A percentile compares a stretch with the other conserved stretches of the same genome.
Conservation (phyloP, 2,888 invertebrate genomes). For the Gastrophysa polygoni region DNA sequence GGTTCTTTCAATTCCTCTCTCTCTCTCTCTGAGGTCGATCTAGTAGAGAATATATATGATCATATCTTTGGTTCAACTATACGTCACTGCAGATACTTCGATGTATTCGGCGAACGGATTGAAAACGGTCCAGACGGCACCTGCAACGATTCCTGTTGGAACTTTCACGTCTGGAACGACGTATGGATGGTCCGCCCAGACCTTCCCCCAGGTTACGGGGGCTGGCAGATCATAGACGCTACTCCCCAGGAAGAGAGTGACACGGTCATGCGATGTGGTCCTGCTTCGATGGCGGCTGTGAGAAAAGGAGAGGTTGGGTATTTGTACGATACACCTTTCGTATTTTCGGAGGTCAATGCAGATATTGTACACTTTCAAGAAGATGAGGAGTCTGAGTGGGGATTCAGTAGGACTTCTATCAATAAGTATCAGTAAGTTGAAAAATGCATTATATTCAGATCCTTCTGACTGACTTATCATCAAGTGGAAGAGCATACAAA, state of each 20-base stretch:
- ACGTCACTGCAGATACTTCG: slow-evolving; percentile 62
- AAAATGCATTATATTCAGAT: too few species aligned
- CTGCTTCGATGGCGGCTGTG: slow-evolving; percentile 72
- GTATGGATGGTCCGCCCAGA: slow-evolving; percentile 80
- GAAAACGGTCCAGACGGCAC: slow-evolving; percentile 72
- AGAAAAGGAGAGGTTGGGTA: slow-evolving; percentile 67
- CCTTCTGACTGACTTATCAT: too few species aligned
- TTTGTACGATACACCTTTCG: slow-evolving; percentile 75
- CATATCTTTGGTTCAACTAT: not conserved
- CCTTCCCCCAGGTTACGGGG: slow-evolving; percentile 71
- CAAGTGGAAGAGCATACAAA: too few species aligned
- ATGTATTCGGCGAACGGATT: slow-evolving; percentile 69
- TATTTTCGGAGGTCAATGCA: slow-evolving; percentile 79
- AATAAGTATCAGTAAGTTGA: slow-evolving; percentile 71
- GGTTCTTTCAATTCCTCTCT: too few species aligned
- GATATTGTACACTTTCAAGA: slow-evolving; percentile 79
- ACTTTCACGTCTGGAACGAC: slow-evolving; percentile 84
- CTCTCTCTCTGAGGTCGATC: too few species aligned
- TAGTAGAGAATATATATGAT: too few species aligned
- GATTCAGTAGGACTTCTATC: slow-evolving; percentile 71
- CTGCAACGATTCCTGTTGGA: slow-evolving; percentile 75
- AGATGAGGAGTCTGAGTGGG: slow-evolving; percentile 68
- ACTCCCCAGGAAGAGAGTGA: slow-evolving; percentile 77
- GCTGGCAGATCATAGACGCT: slow-evolving; percentile 83
- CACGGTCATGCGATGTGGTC: slow-evolving; percentile 65